These are phyloP conservation scores for Cygnus olor DNA, from an alignment of 2,797 vertebrate species.

Conservation along the genomic window DNA sequence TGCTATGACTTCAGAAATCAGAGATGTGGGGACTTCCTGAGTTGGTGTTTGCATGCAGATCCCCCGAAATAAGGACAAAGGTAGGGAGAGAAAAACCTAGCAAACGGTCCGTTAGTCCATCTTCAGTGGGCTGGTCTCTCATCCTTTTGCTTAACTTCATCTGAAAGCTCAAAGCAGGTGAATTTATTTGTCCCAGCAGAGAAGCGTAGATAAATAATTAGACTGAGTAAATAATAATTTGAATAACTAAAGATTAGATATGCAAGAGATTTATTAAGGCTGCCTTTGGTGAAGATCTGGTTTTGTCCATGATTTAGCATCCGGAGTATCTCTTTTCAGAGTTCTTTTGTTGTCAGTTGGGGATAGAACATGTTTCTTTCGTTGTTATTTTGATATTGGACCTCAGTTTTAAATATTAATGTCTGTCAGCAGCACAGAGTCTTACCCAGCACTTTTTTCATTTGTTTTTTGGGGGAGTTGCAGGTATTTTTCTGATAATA, in stretches of 20 bases:
- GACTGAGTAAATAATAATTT: too few species aligned
- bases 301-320: background rate
- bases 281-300: background rate
- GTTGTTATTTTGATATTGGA: background rate
- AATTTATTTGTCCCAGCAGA: background rate
- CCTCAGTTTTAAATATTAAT: background rate
- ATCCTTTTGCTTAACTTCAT: background rate
- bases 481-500: background rate
- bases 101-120: background rate
- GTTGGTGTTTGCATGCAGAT: background rate
- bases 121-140: background rate
- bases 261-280: background rate
- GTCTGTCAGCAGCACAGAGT: background rate
- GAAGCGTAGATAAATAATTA: background rate
- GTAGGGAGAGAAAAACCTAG: background rate
- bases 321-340: background rate
- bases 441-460: background rate
- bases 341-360: background rate
- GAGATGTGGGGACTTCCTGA: background rate
- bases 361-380: rapidly evolving
- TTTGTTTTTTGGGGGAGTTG: background rate
- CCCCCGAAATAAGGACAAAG: background rate
- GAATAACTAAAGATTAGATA: background rate
- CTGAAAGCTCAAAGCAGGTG: background rate
- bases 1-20: background rate